Base-by-base conservation (phyloP, 1,140 invertebrate species). In the Saccostrea glomerata region DNA sequence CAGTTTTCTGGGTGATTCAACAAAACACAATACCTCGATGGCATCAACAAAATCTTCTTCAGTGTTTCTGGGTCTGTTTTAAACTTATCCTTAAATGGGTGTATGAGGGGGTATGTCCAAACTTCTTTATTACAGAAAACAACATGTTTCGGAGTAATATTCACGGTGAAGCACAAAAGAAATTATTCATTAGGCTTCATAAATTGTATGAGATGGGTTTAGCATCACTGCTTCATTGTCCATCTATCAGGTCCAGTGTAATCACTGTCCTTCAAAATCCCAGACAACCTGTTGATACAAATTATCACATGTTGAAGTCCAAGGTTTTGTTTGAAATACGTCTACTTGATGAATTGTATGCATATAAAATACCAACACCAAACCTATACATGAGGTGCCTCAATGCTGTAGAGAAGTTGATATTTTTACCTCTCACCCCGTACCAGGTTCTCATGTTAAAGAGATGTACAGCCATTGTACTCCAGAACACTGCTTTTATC, bases 61-160 rank as follows among this genome's bases (percentile, higher is more conserved):
- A 20, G 20, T 13, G 60, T 66, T 66, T 66, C 4, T 66, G 60
- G 60, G 60, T 66, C 60, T 66, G 60, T 23, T 66, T 66, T 66
- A 66, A 66, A 20, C 60, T 66, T 66, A 20, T 66, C 20, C 60
- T 66, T 6, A 66, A 66, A 66, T 66, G 60, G 15, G 60, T 66
- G 60, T n/a, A 66, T 66, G 17, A 66, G 20, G 60, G 60, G 9
- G 60, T 20, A 7, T 66, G 15, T 66, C 60, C 60, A n/a, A 66
- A 66, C 23, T 66, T 66, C 23, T 66, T 66, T 17, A 66, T 66
- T 66, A 5, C 17, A 17, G 60, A 66, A 66, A 66, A 66, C 60
- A 66, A 66, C 20, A 66, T 66, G 60, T 20, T 66, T 66, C 17
- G n/a, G 60, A 66, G 60, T 66, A 66, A 66, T n/a, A 66, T 66